These are phyloP conservation scores for Dendrophyllia cribrosa DNA, from an alignment of 64 coral and sea anemone species.

Conservation along the genomic window DNA sequence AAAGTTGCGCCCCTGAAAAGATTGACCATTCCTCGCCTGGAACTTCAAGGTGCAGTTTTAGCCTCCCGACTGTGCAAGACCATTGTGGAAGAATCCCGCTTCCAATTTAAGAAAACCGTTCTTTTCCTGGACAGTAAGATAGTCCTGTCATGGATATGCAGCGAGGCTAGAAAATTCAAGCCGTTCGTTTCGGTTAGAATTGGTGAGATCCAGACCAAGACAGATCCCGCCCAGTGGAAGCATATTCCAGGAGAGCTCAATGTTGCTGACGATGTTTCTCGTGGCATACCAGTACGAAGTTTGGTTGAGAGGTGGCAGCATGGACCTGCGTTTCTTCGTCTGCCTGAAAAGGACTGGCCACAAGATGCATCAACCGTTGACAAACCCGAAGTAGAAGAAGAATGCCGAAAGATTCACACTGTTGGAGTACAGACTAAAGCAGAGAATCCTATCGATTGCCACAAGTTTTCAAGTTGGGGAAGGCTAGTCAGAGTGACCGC, in stretches of 20 bases:
- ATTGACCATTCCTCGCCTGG: slow-evolving; percentile 45
- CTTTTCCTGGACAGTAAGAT: slow-evolving; percentile 45
- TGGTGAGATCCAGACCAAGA: slow-evolving; percentile 35
- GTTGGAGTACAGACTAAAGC: too few relatives aligned
- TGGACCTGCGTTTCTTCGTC: too few relatives aligned
- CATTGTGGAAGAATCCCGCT: slow-evolving; percentile 32
- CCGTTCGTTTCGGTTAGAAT: slow-evolving; percentile 36
- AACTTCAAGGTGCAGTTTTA: slow-evolving; percentile 61
- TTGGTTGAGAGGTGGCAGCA: too few relatives aligned
- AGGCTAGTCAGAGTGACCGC: slow-evolving; percentile 24
- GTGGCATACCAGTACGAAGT: too few relatives aligned
- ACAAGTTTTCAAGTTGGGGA: slow-evolving; percentile 25
- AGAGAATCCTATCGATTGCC: neutral
- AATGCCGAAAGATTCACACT: too few relatives aligned
- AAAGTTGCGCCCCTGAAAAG: slow-evolving; percentile 59
- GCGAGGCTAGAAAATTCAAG: slow-evolving; percentile 11
- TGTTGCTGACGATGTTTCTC: too few relatives aligned
- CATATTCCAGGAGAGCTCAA: neutral
- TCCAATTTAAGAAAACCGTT: neutral
- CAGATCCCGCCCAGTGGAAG: neutral
- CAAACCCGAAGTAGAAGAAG: too few relatives aligned
- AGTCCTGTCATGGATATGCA: slow-evolving; percentile 13
- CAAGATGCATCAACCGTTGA: too few relatives aligned
- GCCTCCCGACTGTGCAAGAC: slow-evolving; percentile 12
- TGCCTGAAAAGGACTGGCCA: too few relatives aligned